phyloP scores from a whole-genome alignment of 2,888 invertebrate species.

The Aphelenchoides bicaudatus region DNA sequence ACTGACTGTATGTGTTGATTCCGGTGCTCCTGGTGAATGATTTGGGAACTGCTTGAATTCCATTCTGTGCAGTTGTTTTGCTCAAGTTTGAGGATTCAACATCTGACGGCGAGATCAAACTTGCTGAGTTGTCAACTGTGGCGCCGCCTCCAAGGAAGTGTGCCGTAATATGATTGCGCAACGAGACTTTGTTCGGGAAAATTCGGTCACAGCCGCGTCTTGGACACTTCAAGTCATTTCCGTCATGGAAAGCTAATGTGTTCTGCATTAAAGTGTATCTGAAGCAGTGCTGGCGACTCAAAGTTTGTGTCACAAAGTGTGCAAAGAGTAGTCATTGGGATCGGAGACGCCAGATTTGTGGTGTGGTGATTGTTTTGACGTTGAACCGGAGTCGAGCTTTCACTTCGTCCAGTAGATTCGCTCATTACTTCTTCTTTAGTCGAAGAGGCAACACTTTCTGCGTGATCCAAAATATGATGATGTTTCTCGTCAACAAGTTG shows the following conservation, averaged over 20 bases:
- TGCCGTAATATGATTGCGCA: conserved; percentile 46
- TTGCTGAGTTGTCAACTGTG: conserved; percentile 23
- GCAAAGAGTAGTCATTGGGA: conserved; percentile 29
- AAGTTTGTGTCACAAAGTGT: conserved; percentile 27
- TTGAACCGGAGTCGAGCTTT: conserved; percentile 33
- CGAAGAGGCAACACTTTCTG: conserved; percentile 20
- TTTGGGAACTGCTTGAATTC: conserved; percentile 20
- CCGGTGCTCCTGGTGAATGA: conserved; percentile 32
- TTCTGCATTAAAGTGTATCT: conserved; percentile 55
- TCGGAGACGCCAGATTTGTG: conserved; percentile 23
- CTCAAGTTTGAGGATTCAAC: conserved; percentile 5
- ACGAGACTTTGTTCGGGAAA: conserved; percentile 44
- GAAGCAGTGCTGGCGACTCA: conserved; percentile 29
- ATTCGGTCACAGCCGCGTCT: conserved; percentile 37
- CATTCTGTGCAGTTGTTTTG: too few relatives aligned
- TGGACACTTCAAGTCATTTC: conserved; percentile 53
- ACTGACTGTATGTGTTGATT: conserved; percentile 30
- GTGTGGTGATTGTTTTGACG: conserved; percentile 8
- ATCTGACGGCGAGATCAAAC: conserved; percentile 16
- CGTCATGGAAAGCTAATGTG: conserved; percentile 55
- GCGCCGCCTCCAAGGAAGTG: conserved; percentile 37
- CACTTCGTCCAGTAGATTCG: conserved; percentile 36
- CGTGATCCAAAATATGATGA: conserved; percentile 3
- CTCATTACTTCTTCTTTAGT: conserved; percentile 34
- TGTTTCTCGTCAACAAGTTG: conserved; percentile 11